These are phyloP conservation scores for Ichneumoninae sp. DNA, from an alignment of 2,888 invertebrate genomes.

Conservation along the genomic window DNA sequence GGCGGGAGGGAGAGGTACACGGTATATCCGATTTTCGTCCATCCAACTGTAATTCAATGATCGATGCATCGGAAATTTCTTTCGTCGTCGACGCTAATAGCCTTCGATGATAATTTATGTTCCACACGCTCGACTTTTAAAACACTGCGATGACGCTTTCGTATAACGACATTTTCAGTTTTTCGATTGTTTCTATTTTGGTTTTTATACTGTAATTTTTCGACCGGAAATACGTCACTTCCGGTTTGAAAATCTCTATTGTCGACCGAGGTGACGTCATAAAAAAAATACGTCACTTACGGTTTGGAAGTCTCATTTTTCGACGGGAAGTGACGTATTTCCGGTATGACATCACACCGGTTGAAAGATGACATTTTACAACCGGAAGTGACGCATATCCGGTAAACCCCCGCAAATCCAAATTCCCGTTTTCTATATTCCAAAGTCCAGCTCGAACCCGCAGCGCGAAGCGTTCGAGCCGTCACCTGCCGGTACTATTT, in stretches of 20 bases:
- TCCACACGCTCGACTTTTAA: neutral
- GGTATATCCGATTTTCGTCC: neutral
- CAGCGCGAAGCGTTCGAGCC: neutral
- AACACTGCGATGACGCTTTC: neutral
- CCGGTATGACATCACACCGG: too few species aligned
- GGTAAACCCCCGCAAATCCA: neutral
- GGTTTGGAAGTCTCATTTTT: too few species aligned
- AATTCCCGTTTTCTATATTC: neutral
- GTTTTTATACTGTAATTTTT: neutral
- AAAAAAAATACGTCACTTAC: too few species aligned
- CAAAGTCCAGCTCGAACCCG: neutral
- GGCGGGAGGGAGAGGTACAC: slow-evolving; percentile 45
- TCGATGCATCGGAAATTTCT: slow-evolving; percentile 14
- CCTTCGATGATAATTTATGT: slow-evolving; percentile 2
- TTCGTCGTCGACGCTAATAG: slow-evolving; percentile 1
- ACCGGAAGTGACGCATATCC: neutral
- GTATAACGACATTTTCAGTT: neutral
- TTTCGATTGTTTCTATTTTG: neutral
- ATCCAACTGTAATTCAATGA: slow-evolving; percentile 15
- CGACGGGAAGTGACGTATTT: too few species aligned
- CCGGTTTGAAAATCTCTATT: too few species aligned
- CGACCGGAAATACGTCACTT: too few species aligned
- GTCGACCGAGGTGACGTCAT: too few species aligned
- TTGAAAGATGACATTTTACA: too few species aligned
- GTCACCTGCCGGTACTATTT: neutral